Evolutionary conservation across 2,113 vertebrate genomes (phyloP).

Genomic region (Zosterops borbonicus): DNA sequence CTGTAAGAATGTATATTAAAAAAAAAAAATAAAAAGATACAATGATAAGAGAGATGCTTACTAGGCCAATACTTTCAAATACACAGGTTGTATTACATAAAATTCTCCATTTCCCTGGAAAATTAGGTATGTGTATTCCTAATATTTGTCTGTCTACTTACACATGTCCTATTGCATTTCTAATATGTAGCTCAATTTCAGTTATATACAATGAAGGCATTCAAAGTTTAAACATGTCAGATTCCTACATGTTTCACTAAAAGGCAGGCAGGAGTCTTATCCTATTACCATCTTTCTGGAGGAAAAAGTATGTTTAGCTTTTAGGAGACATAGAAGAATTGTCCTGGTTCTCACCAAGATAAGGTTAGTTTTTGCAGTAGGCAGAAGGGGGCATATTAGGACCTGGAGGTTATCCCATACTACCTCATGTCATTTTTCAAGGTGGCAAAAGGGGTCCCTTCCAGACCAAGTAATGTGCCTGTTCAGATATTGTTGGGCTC

Average conservation of each 20-base stretch:
- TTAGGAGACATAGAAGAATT: background rate
- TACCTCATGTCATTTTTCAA: background rate
- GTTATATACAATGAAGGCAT: background rate
- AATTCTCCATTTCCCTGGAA: background rate
- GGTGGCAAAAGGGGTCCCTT: background rate
- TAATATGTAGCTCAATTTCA: background rate
- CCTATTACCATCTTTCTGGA: background rate
- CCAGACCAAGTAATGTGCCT: background rate
- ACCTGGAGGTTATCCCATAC: background rate
- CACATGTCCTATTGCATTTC: background rate
- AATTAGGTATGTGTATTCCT: background rate
- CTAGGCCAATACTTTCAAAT: background rate
- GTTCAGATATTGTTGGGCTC: rapidly evolving
- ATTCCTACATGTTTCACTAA: background rate
- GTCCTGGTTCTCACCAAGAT: background rate
- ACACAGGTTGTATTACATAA: background rate
- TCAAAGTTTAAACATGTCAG: background rate
- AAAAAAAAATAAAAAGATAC: background rate
- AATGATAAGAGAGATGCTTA: background rate
- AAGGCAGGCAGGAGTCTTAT: background rate
- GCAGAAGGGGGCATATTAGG: background rate
- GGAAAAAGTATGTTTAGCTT: background rate
- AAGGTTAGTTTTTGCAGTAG: background rate
- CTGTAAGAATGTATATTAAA: background rate
- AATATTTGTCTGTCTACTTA: background rate